Percentiles rank a stretch among this genome's conserved stretches.
Evolutionary conservation across 2,888 invertebrate genomes (phyloP).

Genomic region (Diabrotica balteata): DNA sequence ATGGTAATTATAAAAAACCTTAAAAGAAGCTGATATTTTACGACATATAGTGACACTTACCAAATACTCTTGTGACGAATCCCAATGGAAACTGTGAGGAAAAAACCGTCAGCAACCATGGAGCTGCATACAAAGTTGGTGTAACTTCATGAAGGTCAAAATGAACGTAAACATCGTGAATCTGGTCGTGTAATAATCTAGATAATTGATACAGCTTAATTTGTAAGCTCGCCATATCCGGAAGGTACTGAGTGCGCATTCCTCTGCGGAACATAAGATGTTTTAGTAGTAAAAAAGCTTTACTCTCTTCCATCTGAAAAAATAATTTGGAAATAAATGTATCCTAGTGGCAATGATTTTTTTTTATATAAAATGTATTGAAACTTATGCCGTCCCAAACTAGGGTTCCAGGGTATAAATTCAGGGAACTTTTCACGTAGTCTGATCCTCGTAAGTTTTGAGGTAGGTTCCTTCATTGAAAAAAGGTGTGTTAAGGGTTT

Average conservation of each 20-base stretch:
- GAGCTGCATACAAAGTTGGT: slow-evolving; percentile 94
- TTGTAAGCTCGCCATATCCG: slow-evolving; percentile 94
- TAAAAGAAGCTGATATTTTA: too few relatives aligned
- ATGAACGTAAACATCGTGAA: slow-evolving; percentile 86
- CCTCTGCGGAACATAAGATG: slow-evolving; percentile 92
- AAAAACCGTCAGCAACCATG: slow-evolving; percentile 95
- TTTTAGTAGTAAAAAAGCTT: slow-evolving; percentile 85
- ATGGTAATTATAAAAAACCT: too few relatives aligned
- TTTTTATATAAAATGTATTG: too few relatives aligned
- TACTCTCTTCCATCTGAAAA: slow-evolving; percentile 89
- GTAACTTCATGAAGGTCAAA: slow-evolving; percentile 88
- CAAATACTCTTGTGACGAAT: slow-evolving; percentile 93
- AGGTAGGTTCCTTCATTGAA: too few relatives aligned
- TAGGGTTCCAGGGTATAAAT: too few relatives aligned
- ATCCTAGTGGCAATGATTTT: too few relatives aligned
- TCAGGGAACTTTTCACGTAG: too few relatives aligned
- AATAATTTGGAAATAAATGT: background rate
- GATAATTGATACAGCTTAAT: slow-evolving; percentile 90
- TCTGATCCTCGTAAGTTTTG: too few relatives aligned
- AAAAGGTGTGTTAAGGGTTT: too few relatives aligned
- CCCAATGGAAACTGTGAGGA: slow-evolving; percentile 96
- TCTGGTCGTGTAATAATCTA: slow-evolving; percentile 85
- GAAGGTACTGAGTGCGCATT: slow-evolving; percentile 87
- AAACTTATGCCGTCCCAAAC: too few relatives aligned
- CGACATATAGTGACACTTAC: slow-evolving; percentile 61